phyloP scores from a whole-genome alignment of 1,140 invertebrate species.

The Sinella curviseta region DNA sequence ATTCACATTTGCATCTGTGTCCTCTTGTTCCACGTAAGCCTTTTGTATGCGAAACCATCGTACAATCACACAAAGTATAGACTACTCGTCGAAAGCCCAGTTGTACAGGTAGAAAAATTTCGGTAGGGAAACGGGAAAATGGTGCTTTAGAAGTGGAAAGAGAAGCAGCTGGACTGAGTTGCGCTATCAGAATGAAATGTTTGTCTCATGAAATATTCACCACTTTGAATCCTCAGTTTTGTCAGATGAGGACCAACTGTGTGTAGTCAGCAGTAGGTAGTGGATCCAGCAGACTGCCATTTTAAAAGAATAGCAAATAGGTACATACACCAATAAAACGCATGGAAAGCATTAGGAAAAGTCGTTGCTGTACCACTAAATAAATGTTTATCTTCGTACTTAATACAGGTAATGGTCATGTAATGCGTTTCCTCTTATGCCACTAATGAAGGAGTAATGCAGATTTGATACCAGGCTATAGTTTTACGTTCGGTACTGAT shows the following conservation, averaged over 20 bases:
- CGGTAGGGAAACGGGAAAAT: not conserved
- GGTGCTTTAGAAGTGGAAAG: not conserved
- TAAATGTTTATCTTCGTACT: not conserved
- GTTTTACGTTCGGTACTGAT: no score
- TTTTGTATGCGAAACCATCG: not conserved
- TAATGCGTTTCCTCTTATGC: not conserved
- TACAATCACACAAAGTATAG: not conserved
- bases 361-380: not conserved
- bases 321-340: no score
- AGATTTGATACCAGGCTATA: not conserved
- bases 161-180: not conserved
- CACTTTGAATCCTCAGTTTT: constrained; percentile 1
- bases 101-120: not conserved
- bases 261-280: no score
- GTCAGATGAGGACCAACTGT: not conserved
- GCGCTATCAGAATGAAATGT: constrained; percentile 12
- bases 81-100: no score
- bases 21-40: not conserved
- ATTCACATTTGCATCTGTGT: not conserved
- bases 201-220: constrained; percentile 22
- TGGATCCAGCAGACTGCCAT: no score
- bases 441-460: not conserved
- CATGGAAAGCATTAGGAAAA: not conserved
- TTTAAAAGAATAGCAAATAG: no score
- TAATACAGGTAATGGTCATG: not conserved